phyloP scores from a whole-genome alignment of 2,113 vertebrate genomes.

The Catagonus wagneri region DNA sequence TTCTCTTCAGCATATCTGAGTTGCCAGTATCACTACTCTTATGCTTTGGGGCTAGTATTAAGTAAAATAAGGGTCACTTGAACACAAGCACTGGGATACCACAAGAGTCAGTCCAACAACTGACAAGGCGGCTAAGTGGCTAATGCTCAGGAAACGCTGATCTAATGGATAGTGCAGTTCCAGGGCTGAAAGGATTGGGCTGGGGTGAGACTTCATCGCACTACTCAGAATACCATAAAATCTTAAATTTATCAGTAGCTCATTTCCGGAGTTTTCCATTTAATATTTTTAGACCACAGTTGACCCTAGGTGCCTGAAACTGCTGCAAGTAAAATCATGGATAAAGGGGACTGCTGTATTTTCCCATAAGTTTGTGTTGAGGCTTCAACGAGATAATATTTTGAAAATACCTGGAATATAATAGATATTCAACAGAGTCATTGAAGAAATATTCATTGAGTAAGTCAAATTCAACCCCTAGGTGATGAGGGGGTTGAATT shows the following conservation, averaged over 20 bases:
- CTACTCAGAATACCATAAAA: background rate
- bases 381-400: background rate
- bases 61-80: background rate
- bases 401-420: background rate
- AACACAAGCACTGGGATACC: background rate
- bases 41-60: background rate
- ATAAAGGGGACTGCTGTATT: background rate
- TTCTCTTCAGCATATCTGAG: background rate
- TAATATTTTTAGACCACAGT: background rate
- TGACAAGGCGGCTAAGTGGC: background rate
- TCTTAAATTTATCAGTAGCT: background rate
- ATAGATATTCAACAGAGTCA: background rate
- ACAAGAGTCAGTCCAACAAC: too few species aligned
- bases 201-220: too few species aligned
- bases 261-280: background rate
- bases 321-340: background rate
- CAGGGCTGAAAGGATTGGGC: background rate
- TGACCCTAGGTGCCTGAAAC: background rate
- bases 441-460: background rate
- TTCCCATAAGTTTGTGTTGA: background rate
- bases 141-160: rapidly evolving
- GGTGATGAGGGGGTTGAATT: background rate
- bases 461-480: too few species aligned
- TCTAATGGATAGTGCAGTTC: background rate
- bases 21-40: background rate